phyloP scores from a whole-genome alignment of 1,140 invertebrate genomes.

The Laupala kohalensis region DNA sequence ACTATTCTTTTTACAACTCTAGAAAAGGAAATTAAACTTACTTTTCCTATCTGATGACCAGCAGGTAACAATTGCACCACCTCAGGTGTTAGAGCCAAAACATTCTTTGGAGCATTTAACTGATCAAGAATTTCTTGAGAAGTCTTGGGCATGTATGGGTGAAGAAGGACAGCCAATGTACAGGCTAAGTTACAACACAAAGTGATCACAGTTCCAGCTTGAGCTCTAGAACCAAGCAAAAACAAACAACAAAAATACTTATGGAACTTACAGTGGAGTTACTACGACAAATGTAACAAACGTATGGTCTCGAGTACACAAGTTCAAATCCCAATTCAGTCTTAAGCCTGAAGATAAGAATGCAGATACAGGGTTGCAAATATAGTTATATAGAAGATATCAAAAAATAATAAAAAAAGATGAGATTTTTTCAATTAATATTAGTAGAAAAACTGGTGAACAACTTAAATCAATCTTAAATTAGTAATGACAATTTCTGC shows the following conservation, averaged over 20 bases:
- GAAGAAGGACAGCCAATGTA: constrained; percentile 66
- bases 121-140: constrained; percentile 54
- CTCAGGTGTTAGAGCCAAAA: constrained; percentile 40
- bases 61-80: constrained; percentile 51
- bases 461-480: no score
- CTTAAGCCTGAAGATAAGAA: no score
- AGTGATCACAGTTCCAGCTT: constrained; percentile 74
- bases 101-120: constrained; percentile 42
- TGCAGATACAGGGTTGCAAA: no score
- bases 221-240: constrained; percentile 36
- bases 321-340: no score
- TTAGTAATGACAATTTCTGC: no score
- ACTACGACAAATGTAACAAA: no score
- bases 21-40: constrained; percentile 21
- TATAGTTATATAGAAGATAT: no score
- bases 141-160: constrained; percentile 85
- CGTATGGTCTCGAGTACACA: no score
- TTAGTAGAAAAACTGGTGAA: no score
- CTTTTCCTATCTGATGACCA: constrained; percentile 82
- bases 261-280: no score
- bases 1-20: background rate
- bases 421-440: no score
- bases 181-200: constrained; percentile 75
- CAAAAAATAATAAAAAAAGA: no score
- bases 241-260: constrained; percentile 20